Evolutionary conservation across 2,797 vertebrate species (phyloP).

Genomic region (Galaxias olidus): DNA sequence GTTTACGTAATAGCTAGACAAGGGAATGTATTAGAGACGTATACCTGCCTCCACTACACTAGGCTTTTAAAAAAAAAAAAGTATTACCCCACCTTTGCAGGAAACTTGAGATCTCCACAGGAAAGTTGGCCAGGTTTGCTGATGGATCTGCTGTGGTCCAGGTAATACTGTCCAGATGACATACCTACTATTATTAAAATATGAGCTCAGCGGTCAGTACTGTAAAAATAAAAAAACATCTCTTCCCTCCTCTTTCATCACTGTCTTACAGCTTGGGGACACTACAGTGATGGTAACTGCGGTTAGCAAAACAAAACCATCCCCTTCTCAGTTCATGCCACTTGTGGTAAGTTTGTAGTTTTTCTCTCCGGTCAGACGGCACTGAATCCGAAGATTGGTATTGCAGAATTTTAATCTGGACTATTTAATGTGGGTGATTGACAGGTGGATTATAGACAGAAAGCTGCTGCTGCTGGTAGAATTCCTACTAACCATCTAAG

Average conservation of each 20-base stretch:
- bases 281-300: constrained; percentile 97
- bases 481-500: constrained; percentile 96
- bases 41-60: background rate
- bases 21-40: too few relatives aligned
- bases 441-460: constrained; percentile 97
- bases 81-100: constrained; percentile 65
- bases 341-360: constrained; percentile 85
- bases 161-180: constrained; percentile 69
- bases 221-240: background rate
- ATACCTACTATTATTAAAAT: background rate
- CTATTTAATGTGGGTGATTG: background rate
- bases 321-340: constrained; percentile 91
- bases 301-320: constrained; percentile 94
- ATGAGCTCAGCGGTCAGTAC: too few relatives aligned
- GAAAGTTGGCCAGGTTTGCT: constrained; percentile 91
- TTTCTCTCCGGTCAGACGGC: background rate
- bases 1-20: too few relatives aligned
- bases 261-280: constrained; percentile 83
- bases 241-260: background rate
- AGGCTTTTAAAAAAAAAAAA: too few relatives aligned
- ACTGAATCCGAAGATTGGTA: background rate
- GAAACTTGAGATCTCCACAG: constrained; percentile 90
- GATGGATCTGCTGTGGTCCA: constrained; percentile 93
- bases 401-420: background rate
- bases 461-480: constrained; percentile 94